Evolutionary conservation across 2,888 invertebrate species (phyloP), one percentile per base, ranked within the genome.

Genomic region (Cordilura impudica): DNA sequence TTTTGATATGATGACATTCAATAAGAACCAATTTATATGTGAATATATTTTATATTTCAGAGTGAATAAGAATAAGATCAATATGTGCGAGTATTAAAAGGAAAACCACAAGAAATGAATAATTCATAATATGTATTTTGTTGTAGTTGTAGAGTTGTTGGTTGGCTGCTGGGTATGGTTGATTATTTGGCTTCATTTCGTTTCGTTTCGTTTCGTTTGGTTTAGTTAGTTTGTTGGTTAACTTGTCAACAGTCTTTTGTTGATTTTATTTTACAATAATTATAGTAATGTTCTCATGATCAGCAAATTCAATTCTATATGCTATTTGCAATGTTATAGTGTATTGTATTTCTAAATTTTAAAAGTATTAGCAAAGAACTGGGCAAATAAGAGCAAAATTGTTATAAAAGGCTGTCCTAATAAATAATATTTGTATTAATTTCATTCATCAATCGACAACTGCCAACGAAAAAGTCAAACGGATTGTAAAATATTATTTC

Each of bases 241-340:
- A 74, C 78, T 78, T 78, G 78, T 78, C 78, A 78, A 49, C 18
- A 58, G 53, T 51, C 65, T 79, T 47, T 65, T 58, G 58, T 65
- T 73, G 31, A 18, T 58, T 54, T 63, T 71, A 29, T 70, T 75
- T 65, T 72, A 53, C 67, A 79, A 79, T 79, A 79, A 79, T 79
- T 79, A 79, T 79, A 53, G 79, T 71, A 79, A 79, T 72, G 71
- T 79, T 79, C 79, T 75, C 79, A 79, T 79, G 79, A 79, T 79
- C 71, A 67, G 54, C 47, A 67, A 63, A 72, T 61, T 49, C 71
- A 61, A 53, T 19, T 56, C 73, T 49, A 58, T 54, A 29, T 60
- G 54, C 51, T 39, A 49, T 18, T 47, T 19, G n/a, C n/a, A n/a
- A n/a, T n/a, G n/a, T n/a, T n/a, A n/a, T n/a, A n/a, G n/a, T n/a